Evolutionary conservation across 1,140 invertebrate species (phyloP), one percentile per base, ranked within the genome.

Genomic region (Ridgeia piscesae): DNA sequence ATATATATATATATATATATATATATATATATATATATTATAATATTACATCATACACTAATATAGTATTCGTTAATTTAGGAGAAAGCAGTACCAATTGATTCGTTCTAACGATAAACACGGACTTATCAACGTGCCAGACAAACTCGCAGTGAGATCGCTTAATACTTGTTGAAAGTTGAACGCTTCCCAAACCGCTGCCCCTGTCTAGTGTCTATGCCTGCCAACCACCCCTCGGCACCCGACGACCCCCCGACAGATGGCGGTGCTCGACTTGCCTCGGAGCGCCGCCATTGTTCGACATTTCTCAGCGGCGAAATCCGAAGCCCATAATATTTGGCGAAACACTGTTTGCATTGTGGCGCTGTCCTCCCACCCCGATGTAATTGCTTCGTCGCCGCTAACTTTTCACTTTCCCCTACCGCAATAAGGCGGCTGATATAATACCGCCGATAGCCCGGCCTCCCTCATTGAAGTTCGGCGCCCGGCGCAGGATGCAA

Each of bases 241-340:
- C 58, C 58, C 58, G 6, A 8, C 58, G 58, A 21, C 58, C 14
- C 27, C 58, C 58, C 58, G 58, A 77, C 58, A 77, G 58, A 77
- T 77, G 58, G 58, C 17, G 17, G 42, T 21, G 2, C 17, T 77
- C 58, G 58, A 9, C 58, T 31, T 31, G 58, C 17, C 58, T 9
- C 58, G 8, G 58, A 77, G 58, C 58, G 0, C 17, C 0, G 27
- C 2, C 58, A 77, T 77, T 77, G 58, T 77, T 77, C 58, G 58
- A 77, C 58, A 77, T 77, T 77, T 77, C 58, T 77, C 58, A 77
- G 58, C 58, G 58, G 58, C 58, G 58, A 77, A 77, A 77, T 77
- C 58, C 58, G 58, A 77, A 77, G 58, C 58, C 58, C 58, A 77
- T 77, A 77, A 77, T 77, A 77, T 77, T 77, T 77, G 58, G 58